These are phyloP conservation scores for Ceratina calcarata DNA, from an alignment of 1,140 invertebrate genomes.

Conservation along the genomic window DNA sequence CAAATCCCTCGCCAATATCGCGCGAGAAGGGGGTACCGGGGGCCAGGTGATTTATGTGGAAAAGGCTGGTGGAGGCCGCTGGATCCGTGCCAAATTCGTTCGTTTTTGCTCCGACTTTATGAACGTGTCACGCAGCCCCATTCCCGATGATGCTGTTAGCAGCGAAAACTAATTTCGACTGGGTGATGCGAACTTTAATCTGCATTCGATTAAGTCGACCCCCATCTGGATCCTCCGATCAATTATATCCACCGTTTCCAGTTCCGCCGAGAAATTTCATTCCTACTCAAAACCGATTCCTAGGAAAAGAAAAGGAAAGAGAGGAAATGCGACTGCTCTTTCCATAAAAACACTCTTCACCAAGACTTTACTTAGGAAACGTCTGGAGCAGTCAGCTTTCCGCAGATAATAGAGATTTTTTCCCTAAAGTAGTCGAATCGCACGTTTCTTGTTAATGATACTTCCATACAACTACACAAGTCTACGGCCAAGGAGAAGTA, in stretches of 20 bases:
- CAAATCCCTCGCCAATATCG: constrained; percentile 10
- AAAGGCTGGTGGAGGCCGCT: background rate
- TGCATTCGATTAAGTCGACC: constrained; percentile 29
- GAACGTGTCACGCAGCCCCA: constrained; percentile 24
- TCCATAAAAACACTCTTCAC: too few species aligned
- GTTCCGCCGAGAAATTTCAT: too few species aligned
- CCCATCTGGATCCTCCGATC: background rate
- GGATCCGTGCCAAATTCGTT: constrained; percentile 34
- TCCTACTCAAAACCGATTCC: too few species aligned
- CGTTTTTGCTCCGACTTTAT: constrained; percentile 35
- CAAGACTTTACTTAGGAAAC: too few species aligned
- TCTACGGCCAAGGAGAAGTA: too few species aligned
- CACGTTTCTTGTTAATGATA: too few species aligned
- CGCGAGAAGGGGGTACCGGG: background rate
- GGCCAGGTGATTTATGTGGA: constrained; percentile 27
- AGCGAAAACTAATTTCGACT: constrained; percentile 33
- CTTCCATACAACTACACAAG: too few species aligned
- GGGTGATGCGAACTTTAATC: constrained; percentile 27
- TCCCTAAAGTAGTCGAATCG: too few species aligned
- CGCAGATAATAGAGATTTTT: too few species aligned
- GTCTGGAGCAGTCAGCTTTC: too few species aligned
- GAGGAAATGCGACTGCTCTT: too few species aligned
- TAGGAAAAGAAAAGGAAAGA: too few species aligned
- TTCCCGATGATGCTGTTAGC: constrained; percentile 28
- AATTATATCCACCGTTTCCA: background rate